Evolutionary conservation across 2,888 invertebrate genomes (phyloP), one percentile per base, ranked within the genome.

Genomic region (Sclerodermus sp.): DNA sequence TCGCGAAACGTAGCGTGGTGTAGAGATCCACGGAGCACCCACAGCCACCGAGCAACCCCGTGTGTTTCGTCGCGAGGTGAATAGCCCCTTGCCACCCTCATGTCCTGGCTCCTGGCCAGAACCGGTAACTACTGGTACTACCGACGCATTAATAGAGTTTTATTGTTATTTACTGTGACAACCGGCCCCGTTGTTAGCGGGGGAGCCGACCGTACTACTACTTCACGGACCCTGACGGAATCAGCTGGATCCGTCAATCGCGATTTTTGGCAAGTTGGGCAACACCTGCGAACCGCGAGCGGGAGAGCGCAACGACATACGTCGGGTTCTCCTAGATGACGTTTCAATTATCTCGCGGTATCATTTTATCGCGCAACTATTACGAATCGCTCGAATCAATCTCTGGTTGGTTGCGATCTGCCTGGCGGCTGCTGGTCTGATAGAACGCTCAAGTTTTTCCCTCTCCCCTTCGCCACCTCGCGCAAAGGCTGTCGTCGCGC

Each of bases 101-200:
- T 66, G 69, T 66, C 51, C 67, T 76, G 73, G 74, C 71, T 42
- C 53, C 48, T 53, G 53, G 73, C 68, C 71, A 72, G 62, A 47
- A 57, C 55, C 62, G 58, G 65, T 68, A 71, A 67, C 72, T 71
- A 71, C 69, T 64, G 62, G 65, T 61, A 62, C 71, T 69, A 69
- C 73, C 68, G 6, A 10, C 64, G 62, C 74, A 73, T 74, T 76
- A 74, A 76, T 77, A 69, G 71, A 77, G 71, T 77, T 77, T 76
- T 77, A 77, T 76, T 77, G 75, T 76, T 76, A 77, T 77, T 77
- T 76, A 75, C 71, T 66, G 69, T 66, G 69, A 59, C 54, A 56
- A 60, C 60, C 3, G n/a, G 55, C 49, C n/a, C 42, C 43, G 57
- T 62, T 59, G 62, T 62, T 62, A 62, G 62, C 62, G 62, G 46